Base-by-base conservation (phyloP, 2,888 invertebrate species). In the Thymelicus sylvestris region DNA sequence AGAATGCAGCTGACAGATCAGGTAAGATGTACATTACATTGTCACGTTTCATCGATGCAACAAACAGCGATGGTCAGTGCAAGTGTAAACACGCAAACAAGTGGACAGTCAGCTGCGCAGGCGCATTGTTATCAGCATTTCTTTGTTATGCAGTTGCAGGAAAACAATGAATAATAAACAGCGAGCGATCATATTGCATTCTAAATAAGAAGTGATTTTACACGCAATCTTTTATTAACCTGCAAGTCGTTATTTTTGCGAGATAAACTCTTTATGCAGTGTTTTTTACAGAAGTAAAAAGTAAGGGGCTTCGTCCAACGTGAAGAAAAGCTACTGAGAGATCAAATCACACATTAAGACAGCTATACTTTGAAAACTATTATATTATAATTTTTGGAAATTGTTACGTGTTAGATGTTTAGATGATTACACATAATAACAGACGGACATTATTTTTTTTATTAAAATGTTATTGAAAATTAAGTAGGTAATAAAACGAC, bases 111-210 rank as follows among this genome's bases (percentile, higher is more conserved):
- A 31, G 24, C 19, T n/a, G 48, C 44, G 48, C 44, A 38, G 47
- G 65, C 64, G 60, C 71, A 68, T 72, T 66, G 63, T 66, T 52
- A 66, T 66, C 62, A 13, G 61, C 62, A 73, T 68, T 68, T 68
- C 68, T 71, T 73, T 72, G 65, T 72, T 64, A 72, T 72, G 68
- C 60, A 64, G 68, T 68, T 65, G 67, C 66, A 19, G 61, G 63
- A 65, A 72, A 74, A 74, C 74, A 74, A 74, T 74, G 74, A 67
- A 62, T 66, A 66, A 72, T 72, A 66, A 74, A 41, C 31, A 57
- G 50, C 62, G 24, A 52, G 52, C 52, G 52, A 31, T 62, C 61
- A 31, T 41, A 41, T 39, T 31, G 59, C 39, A 15, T 13, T 52
- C 8, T 24, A 19, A 67, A 52, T 60, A 50, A 59, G 13, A 55